Conservation (phyloP, 2,888 invertebrate genomes). For the Horisme vitalbata region DNA sequence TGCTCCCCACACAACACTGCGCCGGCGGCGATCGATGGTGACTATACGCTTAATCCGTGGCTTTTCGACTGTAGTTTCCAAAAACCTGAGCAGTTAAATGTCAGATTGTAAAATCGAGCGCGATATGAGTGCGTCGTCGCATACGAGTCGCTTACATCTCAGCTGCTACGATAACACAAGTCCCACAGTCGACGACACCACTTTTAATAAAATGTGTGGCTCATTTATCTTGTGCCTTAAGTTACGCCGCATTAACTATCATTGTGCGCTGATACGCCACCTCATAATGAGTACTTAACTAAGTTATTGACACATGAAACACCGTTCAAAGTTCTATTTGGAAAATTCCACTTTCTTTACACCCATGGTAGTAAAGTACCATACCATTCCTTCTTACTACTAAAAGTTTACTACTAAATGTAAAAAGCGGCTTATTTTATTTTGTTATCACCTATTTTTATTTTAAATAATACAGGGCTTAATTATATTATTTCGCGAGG, state of each 20-base stretch:
- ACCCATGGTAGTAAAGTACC: too few relatives aligned
- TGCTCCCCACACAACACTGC: constrained; percentile 56
- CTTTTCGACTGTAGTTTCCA: constrained; percentile 67
- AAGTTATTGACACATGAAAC: constrained; percentile 3
- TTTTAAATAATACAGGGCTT: too few relatives aligned
- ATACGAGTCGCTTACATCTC: constrained; percentile 69
- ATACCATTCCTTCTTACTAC: too few relatives aligned
- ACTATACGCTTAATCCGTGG: constrained; percentile 64
- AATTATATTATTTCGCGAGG: too few relatives aligned
- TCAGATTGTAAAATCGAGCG: constrained; percentile 67
- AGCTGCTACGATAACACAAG: constrained; percentile 70
- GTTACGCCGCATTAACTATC: constrained; percentile 53
- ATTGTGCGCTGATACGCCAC: constrained; percentile 43
- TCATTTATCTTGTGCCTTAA: constrained; percentile 71
- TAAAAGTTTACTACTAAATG: too few relatives aligned
- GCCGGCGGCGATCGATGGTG: constrained; percentile 52
- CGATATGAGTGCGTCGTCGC: constrained; percentile 64
- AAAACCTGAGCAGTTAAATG: constrained; percentile 74
- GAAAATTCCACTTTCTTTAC: background rate
- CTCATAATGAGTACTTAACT: constrained; percentile 28
- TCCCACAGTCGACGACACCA: constrained; percentile 63
- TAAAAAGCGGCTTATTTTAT: too few relatives aligned
- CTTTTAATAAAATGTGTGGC: constrained; percentile 71
- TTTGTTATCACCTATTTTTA: too few relatives aligned
- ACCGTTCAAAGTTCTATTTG: background rate